Base-by-base conservation (phyloP, 2,113 vertebrate genomes). In the Callipepla californica region DNA sequence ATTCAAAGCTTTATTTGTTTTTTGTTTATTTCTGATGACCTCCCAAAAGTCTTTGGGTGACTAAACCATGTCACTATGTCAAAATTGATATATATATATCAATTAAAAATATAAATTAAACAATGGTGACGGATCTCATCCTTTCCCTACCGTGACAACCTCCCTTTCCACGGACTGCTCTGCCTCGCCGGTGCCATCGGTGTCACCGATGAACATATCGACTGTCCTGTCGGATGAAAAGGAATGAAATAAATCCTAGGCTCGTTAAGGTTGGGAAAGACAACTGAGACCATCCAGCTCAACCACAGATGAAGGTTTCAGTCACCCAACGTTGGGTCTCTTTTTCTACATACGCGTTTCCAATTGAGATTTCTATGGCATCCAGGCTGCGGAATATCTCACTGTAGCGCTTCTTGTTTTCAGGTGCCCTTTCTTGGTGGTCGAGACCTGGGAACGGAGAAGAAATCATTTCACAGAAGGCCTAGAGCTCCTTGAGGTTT, bases 381-480 rank as follows among this genome's bases (percentile, higher is more conserved):
- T 99, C 99, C 93, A 99, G 97, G 63, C 98, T 98, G 45, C 98
- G 97, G 95, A 99, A 98, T 94, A 99, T 99, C 94, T 99, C 98
- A 81, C 99, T 99, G 98, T 98, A 99, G 55, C 99, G 97, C 92
- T 98, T 98, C 68, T 79, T 98, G 55, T 91, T 96, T 85, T 99
- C 98, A 12, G 92, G 40, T 2, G 47, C 26, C 1, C 42, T 87
- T 73, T 77, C 94, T 6, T 91, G 94, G 4, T 30, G 38, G 72
- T 88, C 50, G 3, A 93, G 62, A 79, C 92, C 97, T 98, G 90
- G 42, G 77, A 57, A 9, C 23, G 65, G 66, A 70, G 47, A 11
- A 78, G 62, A 68, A 66, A 63, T 3, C 1, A 0, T 8, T n/a
- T 30, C 36, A 17, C 22, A 12, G 21, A n/a, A 11, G 28, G 30